Conservation (phyloP, 2,888 invertebrate species). For the Corythucha ciliata region DNA sequence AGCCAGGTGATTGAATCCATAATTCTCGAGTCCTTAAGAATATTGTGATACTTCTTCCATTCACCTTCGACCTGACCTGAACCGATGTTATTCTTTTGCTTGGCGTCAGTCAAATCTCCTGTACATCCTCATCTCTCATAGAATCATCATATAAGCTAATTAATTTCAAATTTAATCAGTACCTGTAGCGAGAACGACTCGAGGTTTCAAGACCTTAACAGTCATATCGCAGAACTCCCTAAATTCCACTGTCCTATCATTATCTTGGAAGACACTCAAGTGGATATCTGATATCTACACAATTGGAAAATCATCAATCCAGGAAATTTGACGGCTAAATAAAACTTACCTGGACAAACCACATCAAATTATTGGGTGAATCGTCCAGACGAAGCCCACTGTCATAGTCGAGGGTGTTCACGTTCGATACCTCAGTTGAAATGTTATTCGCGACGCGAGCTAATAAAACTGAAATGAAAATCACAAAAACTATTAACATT, state of each 20-base stretch:
- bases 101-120: conserved; percentile 82
- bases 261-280: conserved; percentile 73
- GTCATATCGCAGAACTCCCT: conserved; percentile 69
- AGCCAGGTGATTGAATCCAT: conserved; percentile 67
- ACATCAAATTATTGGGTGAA: conserved; percentile 52
- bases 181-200: conserved; percentile 72
- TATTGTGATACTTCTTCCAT: conserved; percentile 68
- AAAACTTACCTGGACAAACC: conserved; percentile 63
- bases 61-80: conserved; percentile 72
- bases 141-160: background rate
- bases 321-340: conserved; percentile 9
- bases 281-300: conserved; percentile 79
- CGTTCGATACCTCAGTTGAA: too few relatives aligned
- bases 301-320: conserved; percentile 28
- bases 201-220: conserved; percentile 61
- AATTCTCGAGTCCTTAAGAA: conserved; percentile 58
- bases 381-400: conserved; percentile 41
- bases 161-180: too few relatives aligned
- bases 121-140: conserved; percentile 24
- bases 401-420: too few relatives aligned
- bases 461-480: too few relatives aligned
- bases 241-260: conserved; percentile 62
- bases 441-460: too few relatives aligned
- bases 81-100: conserved; percentile 64
- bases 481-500: too few relatives aligned